These are phyloP conservation scores for Anguilla obscura DNA, from an alignment of 2,797 vertebrate species.

Conservation along the genomic window DNA sequence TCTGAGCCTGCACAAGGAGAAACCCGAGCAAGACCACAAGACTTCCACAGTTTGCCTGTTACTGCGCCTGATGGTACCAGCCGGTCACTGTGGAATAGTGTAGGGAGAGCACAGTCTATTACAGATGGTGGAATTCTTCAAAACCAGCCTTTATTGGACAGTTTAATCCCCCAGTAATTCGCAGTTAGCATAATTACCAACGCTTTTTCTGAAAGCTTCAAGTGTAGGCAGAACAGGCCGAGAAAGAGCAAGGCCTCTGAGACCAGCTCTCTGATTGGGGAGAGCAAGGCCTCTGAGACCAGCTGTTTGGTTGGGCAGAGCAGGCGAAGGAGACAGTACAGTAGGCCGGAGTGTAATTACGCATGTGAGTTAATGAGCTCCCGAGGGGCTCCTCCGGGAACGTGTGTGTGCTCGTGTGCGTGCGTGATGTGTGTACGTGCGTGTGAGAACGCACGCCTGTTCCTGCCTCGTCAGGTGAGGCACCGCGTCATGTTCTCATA, in stretches of 20 bases:
- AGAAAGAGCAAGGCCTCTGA: neutral
- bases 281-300: neutral
- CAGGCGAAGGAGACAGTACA: neutral
- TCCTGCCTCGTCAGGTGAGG: neutral
- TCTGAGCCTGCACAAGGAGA: neutral
- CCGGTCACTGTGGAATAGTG: neutral
- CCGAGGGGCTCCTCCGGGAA: constrained; percentile 17
- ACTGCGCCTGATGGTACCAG: too few species aligned
- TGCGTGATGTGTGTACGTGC: constrained; percentile 25
- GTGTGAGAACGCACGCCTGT: too few species aligned
- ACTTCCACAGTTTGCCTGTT: neutral
- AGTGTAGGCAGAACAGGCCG: neutral
- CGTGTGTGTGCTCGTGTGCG: constrained; percentile 41
- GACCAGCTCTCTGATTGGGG: neutral
- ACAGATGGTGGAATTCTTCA: neutral
- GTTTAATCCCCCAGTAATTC: neutral
- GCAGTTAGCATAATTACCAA: neutral
- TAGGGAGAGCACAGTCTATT: neutral
- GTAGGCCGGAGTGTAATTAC: constrained; percentile 29
- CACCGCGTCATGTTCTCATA: neutral
- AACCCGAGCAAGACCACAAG: neutral
- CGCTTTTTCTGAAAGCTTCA: neutral
- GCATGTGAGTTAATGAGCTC: constrained; percentile 31
- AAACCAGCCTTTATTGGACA: neutral
- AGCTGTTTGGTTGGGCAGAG: neutral